phyloP scores from a whole-genome alignment of 2,888 invertebrate species.

The Nomada hirtipes region DNA sequence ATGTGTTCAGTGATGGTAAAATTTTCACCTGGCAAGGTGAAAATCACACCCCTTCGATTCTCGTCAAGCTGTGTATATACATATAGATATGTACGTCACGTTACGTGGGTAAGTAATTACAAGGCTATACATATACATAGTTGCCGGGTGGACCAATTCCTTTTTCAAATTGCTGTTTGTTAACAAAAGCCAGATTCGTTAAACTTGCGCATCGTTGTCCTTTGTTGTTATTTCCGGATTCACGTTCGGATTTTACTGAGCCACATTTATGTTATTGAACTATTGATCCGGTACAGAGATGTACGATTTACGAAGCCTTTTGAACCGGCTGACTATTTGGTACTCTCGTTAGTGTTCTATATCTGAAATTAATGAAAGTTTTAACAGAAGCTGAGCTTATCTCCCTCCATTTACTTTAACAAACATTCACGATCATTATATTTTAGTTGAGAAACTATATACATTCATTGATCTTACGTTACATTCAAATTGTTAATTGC shows the following conservation, averaged over 20 bases:
- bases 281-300: not conserved
- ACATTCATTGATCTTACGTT: too few relatives aligned
- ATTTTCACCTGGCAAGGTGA: too few relatives aligned
- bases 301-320: not conserved
- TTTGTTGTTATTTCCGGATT: not conserved
- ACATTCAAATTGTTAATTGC: too few relatives aligned
- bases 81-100: not conserved
- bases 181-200: not conserved
- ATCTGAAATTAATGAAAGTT: not conserved
- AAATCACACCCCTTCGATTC: not conserved
- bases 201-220: not conserved
- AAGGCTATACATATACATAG: not conserved
- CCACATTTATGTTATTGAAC: not conserved
- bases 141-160: not conserved
- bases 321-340: not conserved
- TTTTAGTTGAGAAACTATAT: too few relatives aligned
- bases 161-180: not conserved
- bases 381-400: too few relatives aligned
- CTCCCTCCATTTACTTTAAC: too few relatives aligned
- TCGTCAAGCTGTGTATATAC: too few relatives aligned
- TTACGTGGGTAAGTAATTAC: constrained; percentile 12
- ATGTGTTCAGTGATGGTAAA: constrained; percentile 8
- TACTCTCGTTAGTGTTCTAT: not conserved
- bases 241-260: too few relatives aligned
- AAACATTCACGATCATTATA: too few relatives aligned